phyloP scores from a whole-genome alignment of 2,888 invertebrate species.

The Operophtera brumata region DNA sequence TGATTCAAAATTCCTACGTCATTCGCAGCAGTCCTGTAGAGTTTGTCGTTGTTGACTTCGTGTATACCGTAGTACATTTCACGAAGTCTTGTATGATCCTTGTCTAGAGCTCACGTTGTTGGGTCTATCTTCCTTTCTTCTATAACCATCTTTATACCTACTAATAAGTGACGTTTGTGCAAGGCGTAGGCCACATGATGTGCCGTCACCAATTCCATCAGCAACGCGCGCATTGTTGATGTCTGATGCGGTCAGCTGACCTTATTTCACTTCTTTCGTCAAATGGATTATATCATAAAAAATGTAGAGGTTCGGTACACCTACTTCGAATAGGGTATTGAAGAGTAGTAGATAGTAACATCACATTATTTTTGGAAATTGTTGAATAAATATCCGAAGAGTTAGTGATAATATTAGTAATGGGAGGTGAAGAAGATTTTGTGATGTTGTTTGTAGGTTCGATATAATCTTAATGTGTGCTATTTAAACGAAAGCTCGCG shows the following conservation, averaged over 20 bases:
- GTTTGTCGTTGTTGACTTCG: neutral
- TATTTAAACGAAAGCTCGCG: neutral
- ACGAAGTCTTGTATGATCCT: neutral
- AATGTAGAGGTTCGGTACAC: slow-evolving; percentile 2
- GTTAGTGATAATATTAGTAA: slow-evolving; percentile 26
- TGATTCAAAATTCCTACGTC: neutral
- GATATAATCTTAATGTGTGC: slow-evolving; percentile 13
- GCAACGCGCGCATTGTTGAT: slow-evolving; percentile 18
- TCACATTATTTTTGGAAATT: slow-evolving; percentile 31
- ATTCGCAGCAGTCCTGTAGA: neutral
- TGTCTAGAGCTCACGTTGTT: neutral
- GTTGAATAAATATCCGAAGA: slow-evolving; percentile 22
- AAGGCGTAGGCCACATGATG: slow-evolving; percentile 17
- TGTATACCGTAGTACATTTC: slow-evolving; percentile 3
- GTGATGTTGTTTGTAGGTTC: slow-evolving; percentile 29
- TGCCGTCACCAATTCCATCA: slow-evolving; percentile 27
- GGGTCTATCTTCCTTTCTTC: neutral
- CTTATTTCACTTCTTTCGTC: slow-evolving; percentile 18
- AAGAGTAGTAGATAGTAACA: slow-evolving; percentile 16
- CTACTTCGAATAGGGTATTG: slow-evolving; percentile 8
- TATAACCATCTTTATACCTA: neutral
- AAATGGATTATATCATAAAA: slow-evolving; percentile 7
- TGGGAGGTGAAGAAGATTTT: slow-evolving; percentile 22
- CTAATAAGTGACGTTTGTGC: slow-evolving; percentile 13
- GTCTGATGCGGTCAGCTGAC: slow-evolving; percentile 19